A percentile compares a stretch with the other conserved stretches of the same genome.
Evolutionary conservation across 2,113 vertebrate genomes (phyloP).

Genomic region (Halcyon malimbica): DNA sequence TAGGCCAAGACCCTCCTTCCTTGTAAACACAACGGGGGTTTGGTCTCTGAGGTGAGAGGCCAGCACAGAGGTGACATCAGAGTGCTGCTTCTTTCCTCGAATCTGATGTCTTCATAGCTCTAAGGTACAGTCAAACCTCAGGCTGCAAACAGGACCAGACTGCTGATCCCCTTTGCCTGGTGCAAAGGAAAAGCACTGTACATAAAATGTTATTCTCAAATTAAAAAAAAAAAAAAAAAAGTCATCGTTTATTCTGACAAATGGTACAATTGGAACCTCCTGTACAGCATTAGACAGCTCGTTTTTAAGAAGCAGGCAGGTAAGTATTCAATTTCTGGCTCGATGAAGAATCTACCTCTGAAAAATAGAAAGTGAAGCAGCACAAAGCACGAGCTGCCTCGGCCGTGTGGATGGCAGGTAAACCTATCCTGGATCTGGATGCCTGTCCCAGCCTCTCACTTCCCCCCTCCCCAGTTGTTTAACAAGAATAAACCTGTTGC

Average conservation of each 20-base stretch:
- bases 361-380: slow-evolving; percentile 50
- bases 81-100: background rate
- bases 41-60: slow-evolving; percentile 33
- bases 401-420: slow-evolving; percentile 9
- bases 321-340: slow-evolving; percentile 34
- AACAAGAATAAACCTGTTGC: slow-evolving; percentile 53
- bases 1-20: background rate
- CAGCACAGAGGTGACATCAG: background rate
- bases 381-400: slow-evolving; percentile 60
- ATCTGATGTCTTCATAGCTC: background rate
- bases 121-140: background rate
- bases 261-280: background rate
- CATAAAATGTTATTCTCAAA: background rate
- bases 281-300: background rate
- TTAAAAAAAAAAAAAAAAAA: background rate
- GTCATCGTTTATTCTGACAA: background rate
- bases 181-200: slow-evolving; percentile 1
- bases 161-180: background rate
- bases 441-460: slow-evolving; percentile 38
- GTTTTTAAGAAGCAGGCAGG: slow-evolving; percentile 35
- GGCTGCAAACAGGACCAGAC: background rate
- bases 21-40: background rate
- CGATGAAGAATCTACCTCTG: slow-evolving; percentile 55
- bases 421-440: background rate
- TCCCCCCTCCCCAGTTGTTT: background rate